Evolutionary conservation across 92 coral and sea anemone genomes (phyloP), one percentile per base, ranked within the genome.

Genomic region (Diadumene lineata): DNA sequence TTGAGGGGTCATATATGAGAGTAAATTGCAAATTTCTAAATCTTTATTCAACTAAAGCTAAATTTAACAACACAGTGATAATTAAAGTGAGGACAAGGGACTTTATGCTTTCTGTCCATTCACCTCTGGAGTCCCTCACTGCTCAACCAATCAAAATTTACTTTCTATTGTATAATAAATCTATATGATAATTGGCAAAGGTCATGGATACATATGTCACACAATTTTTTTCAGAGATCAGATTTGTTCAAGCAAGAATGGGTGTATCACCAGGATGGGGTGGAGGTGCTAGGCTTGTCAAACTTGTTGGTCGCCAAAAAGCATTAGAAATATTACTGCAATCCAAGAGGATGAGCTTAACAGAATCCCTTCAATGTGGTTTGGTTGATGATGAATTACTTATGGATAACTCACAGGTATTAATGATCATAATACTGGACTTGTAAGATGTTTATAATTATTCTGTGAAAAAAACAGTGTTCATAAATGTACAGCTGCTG

Each of bases 231-330:
- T 58, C 88, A 85, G 98, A 85, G 77, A 84, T 94, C 24, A 81
- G 84, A 50, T 94, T 88, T 81, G 90, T 94, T 23, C 94, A 94
- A 64, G 97, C 94, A 1, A 88, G 75, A 75, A 88, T 94, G 94
- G 94, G 94, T 43, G 74, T 94, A 74, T 79, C 94, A n/a, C 94
- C 98, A 19, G 98, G 98, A 31, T 94, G 98, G 97, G 98, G 97
- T 69, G 98, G 98, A 8, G 98, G 97, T 24, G 75, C 88, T 9
- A 82, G 88, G 55, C 93, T 94, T 62, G 92, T 88, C 7, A 64
- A 72, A 27, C 80, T 88, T 26, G 81, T 94, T 46, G 98, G 98
- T 0, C 79, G 85, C 38, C 89, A 79, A 51, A 77, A 82, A 68
- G 89, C 98, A 21, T 64, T 94, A 61, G 86, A 92, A 56, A 81